phyloP scores from a whole-genome alignment of 1,140 invertebrate genomes.

The Drosophila setifemur region DNA sequence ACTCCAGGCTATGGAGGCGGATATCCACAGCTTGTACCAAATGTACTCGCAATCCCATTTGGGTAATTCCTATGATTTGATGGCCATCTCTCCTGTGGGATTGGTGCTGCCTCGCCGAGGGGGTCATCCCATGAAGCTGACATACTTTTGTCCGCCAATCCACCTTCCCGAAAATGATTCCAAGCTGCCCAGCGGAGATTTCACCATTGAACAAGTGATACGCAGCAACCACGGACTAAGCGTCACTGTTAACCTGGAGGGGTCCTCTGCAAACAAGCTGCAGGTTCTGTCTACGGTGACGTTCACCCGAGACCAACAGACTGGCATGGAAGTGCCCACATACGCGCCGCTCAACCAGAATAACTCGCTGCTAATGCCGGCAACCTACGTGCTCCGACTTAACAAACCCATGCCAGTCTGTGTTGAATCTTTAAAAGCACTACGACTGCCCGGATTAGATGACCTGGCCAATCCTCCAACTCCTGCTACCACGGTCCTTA shows the following conservation, averaged over 20 bases:
- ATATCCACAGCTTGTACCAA: slow-evolving; percentile 93
- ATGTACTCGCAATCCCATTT: slow-evolving; percentile 84
- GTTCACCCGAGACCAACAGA: slow-evolving; percentile 88
- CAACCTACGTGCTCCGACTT: slow-evolving; percentile 94
- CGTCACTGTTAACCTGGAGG: slow-evolving; percentile 95
- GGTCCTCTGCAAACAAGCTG: slow-evolving; percentile 93
- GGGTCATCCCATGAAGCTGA: slow-evolving; percentile 95
- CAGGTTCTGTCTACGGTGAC: slow-evolving; percentile 92
- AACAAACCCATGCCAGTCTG: slow-evolving; percentile 92
- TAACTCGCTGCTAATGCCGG: slow-evolving; percentile 94
- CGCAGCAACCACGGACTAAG: slow-evolving; percentile 86
- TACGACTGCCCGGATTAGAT: slow-evolving; percentile 34
- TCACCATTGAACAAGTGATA: slow-evolving; percentile 63
- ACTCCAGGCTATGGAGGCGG: slow-evolving; percentile 94
- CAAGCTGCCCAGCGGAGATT: slow-evolving; percentile 37
- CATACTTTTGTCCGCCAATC: slow-evolving; percentile 90
- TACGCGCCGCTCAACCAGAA: slow-evolving; percentile 90
- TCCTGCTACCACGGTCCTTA: slow-evolving; percentile 55
- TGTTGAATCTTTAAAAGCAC: slow-evolving; percentile 40
- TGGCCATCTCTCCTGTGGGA: slow-evolving; percentile 95
- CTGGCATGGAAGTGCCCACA: slow-evolving; percentile 88
- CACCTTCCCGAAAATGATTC: slow-evolving; percentile 44
- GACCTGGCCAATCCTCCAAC: slow-evolving; percentile 5
- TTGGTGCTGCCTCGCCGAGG: slow-evolving; percentile 89
- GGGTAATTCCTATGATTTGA: slow-evolving; percentile 90